Base-by-base conservation (phyloP, 1,140 invertebrate genomes). In the Bactericera cockerelli region DNA sequence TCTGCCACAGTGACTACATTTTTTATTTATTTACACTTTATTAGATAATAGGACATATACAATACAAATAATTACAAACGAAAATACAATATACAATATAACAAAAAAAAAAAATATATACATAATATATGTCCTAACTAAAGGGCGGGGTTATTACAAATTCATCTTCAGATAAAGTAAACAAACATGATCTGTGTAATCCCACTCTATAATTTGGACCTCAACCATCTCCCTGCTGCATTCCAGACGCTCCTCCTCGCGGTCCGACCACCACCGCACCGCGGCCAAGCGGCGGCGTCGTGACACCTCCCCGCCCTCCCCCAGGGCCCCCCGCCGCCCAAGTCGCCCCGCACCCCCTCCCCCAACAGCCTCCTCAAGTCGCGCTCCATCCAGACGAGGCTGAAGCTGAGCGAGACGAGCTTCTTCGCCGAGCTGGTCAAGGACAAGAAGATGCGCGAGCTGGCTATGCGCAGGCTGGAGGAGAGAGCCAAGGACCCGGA, bases 391-490 rank as follows among this genome's bases (percentile, higher is more conserved):
- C 62, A 65, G 10, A 62, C 65, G 0, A 64, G 72, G 55, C 79
- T 83, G 31, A 87, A 87, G 61, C 87, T 90, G 62, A 83, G 80
- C 57, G 85, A 89, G 63, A 89, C 87, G 1, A 89, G 86, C 69
- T 73, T 91, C 1, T 93, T 92, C 69, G 88, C 88, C 1, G 87
- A 92, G 70, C 74, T 93, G 16, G 86, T 91, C 0, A 90, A 89
- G 66, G 83, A 87, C 65, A 81, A 83, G 61, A 85, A 87, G 61
- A 88, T 87, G 73, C 73, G 85, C 2, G 82, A 85, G 63, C 75
- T 86, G 65, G 85, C 84, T 14, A 71, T 79, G 22, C 81, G 83
- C 66, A 80, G 80, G 64, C 66, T 84, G 2, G 76, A 85, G 68
- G 82, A 80, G 68, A 49, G 42, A 22, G n/a, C 42, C 42, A 49